Evolutionary conservation across 2,888 invertebrate genomes (phyloP), one percentile per base, ranked within the genome.

Genomic region (Tigriopus californicus): DNA sequence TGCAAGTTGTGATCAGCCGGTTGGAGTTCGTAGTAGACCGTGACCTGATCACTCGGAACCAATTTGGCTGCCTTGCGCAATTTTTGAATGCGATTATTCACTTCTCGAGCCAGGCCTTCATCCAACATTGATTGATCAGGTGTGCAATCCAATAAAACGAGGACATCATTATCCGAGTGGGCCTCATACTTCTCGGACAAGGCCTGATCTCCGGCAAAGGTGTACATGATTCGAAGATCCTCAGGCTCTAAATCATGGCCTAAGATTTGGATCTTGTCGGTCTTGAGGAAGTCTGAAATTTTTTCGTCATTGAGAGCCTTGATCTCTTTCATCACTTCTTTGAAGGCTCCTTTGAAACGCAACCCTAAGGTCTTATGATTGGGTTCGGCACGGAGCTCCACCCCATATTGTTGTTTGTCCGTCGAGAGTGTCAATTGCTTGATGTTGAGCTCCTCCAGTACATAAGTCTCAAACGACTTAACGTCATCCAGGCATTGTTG

Each of bases 51-150:
- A 1, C 89, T 84, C 0, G 94, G 94, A 22, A 91, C 83, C 41
- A 95, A 76, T 66, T 85, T 83, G 0, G 87, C 92, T 73, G 92
- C 91, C 73, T 99, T 99, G 61, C 97, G 77, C 12, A 98, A 75
- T 71, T 92, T 95, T 70, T 99, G 98, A 40, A 98, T 79, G 60
- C 97, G 80, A 70, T 97, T 98, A 61, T 94, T 86, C 24, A 97
- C 82, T 74, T 99, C 98, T 61, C 97, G 79, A 0, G 95, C 88
- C 24, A 87, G 77, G 10, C 98, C 98, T 75, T 98, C 97, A 68
- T 94, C 87, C 63, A 87, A 76, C 81, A 95, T 83, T 25, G 82
- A 80, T 67, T 87, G 83, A 70, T 91, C 91, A 1, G 88, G 88
- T 0, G 83, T 83, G 59, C 89, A 80, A 70, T 97, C 88, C 65